Conservation (phyloP, 2,797 vertebrate species). For the Melanotaenia parkinsoni region DNA sequence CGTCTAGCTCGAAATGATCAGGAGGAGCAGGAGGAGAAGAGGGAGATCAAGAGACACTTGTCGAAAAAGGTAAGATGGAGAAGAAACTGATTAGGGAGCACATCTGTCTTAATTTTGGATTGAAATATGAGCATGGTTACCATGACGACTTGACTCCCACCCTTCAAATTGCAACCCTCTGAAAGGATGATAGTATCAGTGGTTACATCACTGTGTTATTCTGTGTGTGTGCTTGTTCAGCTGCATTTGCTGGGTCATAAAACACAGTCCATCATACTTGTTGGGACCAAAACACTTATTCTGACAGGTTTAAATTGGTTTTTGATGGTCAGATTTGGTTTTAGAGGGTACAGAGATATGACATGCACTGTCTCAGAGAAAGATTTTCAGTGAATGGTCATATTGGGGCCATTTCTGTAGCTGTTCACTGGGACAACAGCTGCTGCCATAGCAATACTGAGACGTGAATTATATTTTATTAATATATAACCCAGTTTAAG, state of each 20-base stretch:
- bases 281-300: not conserved
- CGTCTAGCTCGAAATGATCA: conserved; percentile 93
- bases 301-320: not conserved
- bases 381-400: too few relatives aligned
- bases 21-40: conserved; percentile 97
- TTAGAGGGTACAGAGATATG: not conserved
- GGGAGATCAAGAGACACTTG: conserved; percentile 95
- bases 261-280: not conserved
- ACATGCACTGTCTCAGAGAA: not conserved
- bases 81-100: conserved; percentile 10
- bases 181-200: conserved; percentile 30
- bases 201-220: conserved; percentile 15
- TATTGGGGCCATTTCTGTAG: too few relatives aligned
- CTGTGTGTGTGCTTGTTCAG: not conserved
- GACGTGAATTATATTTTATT: not conserved
- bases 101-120: not conserved
- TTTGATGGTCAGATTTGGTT: not conserved
- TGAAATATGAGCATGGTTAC: conserved; percentile 29
- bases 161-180: conserved; percentile 20
- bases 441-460: not conserved
- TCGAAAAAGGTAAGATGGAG: conserved; percentile 90
- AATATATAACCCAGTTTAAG: not conserved
- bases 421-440: not conserved
- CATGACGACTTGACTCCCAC: conserved; percentile 18
- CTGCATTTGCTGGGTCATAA: not conserved